phyloP scores from a whole-genome alignment of 2,797 vertebrate species.

The Trichosurus vulpecula region DNA sequence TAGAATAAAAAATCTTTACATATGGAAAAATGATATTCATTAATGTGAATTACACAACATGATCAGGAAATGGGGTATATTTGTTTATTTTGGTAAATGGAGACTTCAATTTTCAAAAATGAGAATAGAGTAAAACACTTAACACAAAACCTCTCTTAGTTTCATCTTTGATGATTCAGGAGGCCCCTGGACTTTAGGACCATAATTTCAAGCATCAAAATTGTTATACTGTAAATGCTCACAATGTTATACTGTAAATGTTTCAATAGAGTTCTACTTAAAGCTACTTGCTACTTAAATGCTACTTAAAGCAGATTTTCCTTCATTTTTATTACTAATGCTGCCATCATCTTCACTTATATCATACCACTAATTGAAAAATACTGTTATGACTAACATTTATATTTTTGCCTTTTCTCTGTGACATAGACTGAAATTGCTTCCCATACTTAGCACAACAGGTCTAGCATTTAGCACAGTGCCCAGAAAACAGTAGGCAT shows the following conservation, averaged over 20 bases:
- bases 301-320: not conserved
- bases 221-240: not conserved
- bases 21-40: not conserved
- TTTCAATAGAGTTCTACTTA: not conserved
- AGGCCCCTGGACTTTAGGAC: not conserved
- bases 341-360: not conserved
- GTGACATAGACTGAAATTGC: not conserved
- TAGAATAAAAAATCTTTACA: not conserved
- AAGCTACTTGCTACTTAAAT: too few species aligned
- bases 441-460: not conserved
- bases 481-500: not conserved
- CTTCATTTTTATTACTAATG: not conserved
- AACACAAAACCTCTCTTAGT: not conserved
- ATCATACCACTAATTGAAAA: not conserved
- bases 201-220: not conserved
- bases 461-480: not conserved
- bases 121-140: not conserved
- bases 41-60: not conserved
- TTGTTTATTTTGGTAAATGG: not conserved
- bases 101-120: not conserved
- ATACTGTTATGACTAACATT: not conserved
- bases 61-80: not conserved
- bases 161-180: not conserved
- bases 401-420: not conserved
- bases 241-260: not conserved